A percentile compares a stretch with the other conserved stretches of the same genome.
Evolutionary conservation across 2,888 invertebrate species (phyloP).

Genomic region (Psylliodes chrysocephalus): DNA sequence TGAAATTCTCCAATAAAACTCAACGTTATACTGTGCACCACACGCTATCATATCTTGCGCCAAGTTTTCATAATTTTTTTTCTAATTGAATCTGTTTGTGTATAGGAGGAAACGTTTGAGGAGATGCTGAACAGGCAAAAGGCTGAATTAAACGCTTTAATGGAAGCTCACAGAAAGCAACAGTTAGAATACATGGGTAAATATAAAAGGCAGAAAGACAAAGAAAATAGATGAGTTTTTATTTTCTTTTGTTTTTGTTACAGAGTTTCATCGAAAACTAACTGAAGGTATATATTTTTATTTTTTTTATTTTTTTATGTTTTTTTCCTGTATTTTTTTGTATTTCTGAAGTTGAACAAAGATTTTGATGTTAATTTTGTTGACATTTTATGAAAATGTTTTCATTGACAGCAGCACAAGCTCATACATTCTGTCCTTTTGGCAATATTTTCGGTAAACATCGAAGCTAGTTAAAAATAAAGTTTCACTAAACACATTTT

Average conservation of each 20-base stretch:
- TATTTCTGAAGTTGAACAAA: neutral
- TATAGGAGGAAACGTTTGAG: slow-evolving; percentile 63
- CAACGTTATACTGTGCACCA: neutral
- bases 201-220: slow-evolving; percentile 48
- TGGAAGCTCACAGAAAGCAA: slow-evolving; percentile 67
- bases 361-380: neutral
- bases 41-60: neutral
- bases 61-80: neutral
- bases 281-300: slow-evolving; percentile 50
- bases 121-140: slow-evolving; percentile 67
- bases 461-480: too few species aligned
- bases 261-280: slow-evolving; percentile 56
- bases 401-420: too few species aligned
- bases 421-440: too few species aligned
- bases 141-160: slow-evolving; percentile 67
- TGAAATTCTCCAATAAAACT: too few species aligned
- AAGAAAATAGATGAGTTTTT: slow-evolving; percentile 45
- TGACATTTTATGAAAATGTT: too few species aligned
- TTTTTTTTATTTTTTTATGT: slow-evolving; percentile 16
- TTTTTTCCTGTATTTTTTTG: slow-evolving; percentile 6
- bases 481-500: too few species aligned
- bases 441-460: too few species aligned
- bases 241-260: slow-evolving; percentile 48
- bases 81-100: slow-evolving; percentile 29
- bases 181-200: slow-evolving; percentile 64